Evolutionary conservation across 2,888 invertebrate species (phyloP), one percentile per base, ranked within the genome.

Genomic region (Monochamus alternatus): DNA sequence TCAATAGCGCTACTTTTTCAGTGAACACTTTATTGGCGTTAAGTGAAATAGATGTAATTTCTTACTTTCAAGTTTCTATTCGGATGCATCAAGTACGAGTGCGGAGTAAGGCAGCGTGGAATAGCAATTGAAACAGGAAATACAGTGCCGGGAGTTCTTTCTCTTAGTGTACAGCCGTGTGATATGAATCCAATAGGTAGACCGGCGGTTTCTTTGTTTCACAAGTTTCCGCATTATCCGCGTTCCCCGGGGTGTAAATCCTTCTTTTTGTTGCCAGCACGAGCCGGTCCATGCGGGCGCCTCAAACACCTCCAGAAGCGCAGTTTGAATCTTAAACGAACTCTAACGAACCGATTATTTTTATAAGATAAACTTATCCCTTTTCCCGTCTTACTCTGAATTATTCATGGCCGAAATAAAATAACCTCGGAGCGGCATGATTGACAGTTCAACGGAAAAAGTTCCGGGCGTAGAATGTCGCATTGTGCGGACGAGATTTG

Each of bases 291-390:
- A 86, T 86, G 86, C 87, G 86, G 86, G 86, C 82, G 82, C 81
- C 83, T 81, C 82, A 81, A 83, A 84, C 85, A 85, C 85, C 84
- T 85, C 78, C 78, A 75, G 76, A 79, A 74, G 81, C 84, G 84
- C 83, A 83, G 81, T 82, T 84, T 79, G 86, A 85, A 86, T 85
- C 83, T 80, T 83, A 86, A 85, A 83, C 82, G 85, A 83, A 81
- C 82, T 84, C 85, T 86, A 86, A 86, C 86, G 86, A 86, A 86
- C 83, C 86, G 85, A 84, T 84, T 85, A 86, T 85, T 86, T 85
- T 85, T 85, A 83, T 83, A 83, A 81, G 82, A 82, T 83, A 82
- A 83, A 82, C 81, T 81, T 79, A 80, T 82, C 80, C 79, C 76
- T 76, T 82, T 81, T 79, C 76, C 75, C 71, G 74, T 62, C 75